Evolutionary conservation across 2,888 invertebrate genomes (phyloP).

Genomic region (Reticulitermes lucifugus): DNA sequence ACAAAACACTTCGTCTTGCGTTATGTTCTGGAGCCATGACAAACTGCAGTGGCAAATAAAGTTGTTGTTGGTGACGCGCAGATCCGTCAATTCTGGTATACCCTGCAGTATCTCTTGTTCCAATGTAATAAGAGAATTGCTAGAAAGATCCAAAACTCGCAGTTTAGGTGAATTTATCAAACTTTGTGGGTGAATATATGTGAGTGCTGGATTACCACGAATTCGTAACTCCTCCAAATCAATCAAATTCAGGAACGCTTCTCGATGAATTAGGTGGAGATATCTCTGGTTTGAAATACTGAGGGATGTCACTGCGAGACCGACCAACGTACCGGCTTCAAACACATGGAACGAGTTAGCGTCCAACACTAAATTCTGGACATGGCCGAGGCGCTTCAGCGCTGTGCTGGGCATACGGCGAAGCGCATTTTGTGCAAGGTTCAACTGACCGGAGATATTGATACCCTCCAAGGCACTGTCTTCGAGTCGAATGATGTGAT

Average conservation of each 20-base stretch:
- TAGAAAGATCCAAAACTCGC: constrained; percentile 53
- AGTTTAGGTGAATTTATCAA: constrained; percentile 53
- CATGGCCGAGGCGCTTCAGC: constrained; percentile 52
- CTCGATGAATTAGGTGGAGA: constrained; percentile 53
- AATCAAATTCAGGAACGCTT: constrained; percentile 52
- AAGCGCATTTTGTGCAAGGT: constrained; percentile 54
- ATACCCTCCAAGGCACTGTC: constrained; percentile 55
- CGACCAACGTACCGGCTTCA: constrained; percentile 50
- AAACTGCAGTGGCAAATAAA: constrained; percentile 56
- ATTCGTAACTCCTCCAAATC: constrained; percentile 53
- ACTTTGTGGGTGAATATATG: constrained; percentile 54
- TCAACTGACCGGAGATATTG: constrained; percentile 52
- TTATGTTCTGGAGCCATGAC: constrained; percentile 54
- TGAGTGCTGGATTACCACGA: constrained; percentile 53
- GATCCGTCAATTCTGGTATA: constrained; percentile 45
- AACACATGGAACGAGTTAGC: constrained; percentile 53
- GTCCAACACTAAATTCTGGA: constrained; percentile 54
- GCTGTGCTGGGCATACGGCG: constrained; percentile 54
- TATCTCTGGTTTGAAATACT: constrained; percentile 52
- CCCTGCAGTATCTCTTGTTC: constrained; percentile 52
- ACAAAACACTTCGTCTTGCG: constrained; percentile 47
- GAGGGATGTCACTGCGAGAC: constrained; percentile 52
- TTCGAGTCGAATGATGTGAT: constrained; percentile 55
- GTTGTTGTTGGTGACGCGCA: constrained; percentile 54
- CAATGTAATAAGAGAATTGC: constrained; percentile 54